Percentiles rank a stretch among this genome's conserved stretches.
Conservation (phyloP, 1,140 invertebrate species). For the Drosophila punjabiensis region DNA sequence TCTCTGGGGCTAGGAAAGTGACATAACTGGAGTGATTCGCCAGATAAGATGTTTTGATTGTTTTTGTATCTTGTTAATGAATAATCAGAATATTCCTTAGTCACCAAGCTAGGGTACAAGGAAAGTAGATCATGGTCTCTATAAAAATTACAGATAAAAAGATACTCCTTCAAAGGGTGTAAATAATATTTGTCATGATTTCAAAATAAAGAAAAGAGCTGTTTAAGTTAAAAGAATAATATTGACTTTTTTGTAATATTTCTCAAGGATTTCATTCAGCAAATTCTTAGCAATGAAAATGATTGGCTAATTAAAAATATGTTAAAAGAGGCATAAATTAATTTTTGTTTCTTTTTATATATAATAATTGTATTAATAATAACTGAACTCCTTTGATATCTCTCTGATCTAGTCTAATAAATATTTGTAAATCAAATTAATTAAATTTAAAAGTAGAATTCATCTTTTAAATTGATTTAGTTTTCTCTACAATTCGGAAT, state of each 20-base stretch:
- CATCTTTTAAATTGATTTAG: not conserved
- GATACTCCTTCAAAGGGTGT: not conserved
- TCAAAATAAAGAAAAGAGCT: not conserved
- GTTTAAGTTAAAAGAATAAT: not conserved
- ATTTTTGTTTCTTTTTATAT: too few relatives aligned
- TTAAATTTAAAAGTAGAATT: too few relatives aligned
- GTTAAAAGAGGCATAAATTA: too few relatives aligned
- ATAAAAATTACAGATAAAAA: not conserved
- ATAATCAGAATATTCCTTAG: slow-evolving; percentile 14
- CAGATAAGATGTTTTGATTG: slow-evolving; percentile 14
- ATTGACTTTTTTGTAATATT: too few relatives aligned
- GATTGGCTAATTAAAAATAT: not conserved
- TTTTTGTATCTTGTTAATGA: slow-evolving; percentile 4
- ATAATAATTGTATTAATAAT: too few relatives aligned
- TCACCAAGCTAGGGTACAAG: not conserved
- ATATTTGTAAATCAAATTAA: too few relatives aligned
- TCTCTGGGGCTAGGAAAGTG: not conserved
- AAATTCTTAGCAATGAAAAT: not conserved
- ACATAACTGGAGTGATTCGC: slow-evolving; percentile 8
- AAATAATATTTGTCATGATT: not conserved
- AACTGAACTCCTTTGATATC: too few relatives aligned
- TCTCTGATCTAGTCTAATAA: too few relatives aligned
- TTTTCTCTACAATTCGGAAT: too few relatives aligned
- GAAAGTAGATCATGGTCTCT: not conserved
- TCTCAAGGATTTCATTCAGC: not conserved